Evolutionary conservation across 2,888 invertebrate genomes (phyloP).

Genomic region (Ectemnius continuus): DNA sequence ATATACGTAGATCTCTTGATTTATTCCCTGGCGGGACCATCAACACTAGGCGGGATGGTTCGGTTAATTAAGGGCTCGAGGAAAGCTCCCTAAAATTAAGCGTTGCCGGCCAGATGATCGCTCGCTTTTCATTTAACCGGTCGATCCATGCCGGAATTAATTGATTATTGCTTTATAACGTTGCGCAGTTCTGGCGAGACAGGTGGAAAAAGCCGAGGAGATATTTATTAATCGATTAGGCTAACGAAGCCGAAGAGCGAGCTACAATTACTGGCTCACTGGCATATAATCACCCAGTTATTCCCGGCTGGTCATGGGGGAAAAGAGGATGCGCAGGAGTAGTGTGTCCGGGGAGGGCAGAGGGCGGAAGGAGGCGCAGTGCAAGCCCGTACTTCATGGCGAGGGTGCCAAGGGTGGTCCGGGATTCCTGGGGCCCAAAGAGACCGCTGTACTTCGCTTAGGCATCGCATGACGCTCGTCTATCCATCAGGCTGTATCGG

Average conservation of each 20-base stretch:
- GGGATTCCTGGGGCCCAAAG: conserved; percentile 54
- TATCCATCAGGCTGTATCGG: conserved; percentile 77
- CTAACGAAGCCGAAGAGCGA: conserved; percentile 13
- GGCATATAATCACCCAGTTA: conserved; percentile 15
- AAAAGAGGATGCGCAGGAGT: conserved; percentile 1
- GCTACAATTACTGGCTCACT: conserved; percentile 14
- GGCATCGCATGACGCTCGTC: conserved; percentile 76
- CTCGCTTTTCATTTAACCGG: no score
- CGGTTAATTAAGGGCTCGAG: no score
- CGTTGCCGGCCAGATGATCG: no score
- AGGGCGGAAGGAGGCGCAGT: background rate
- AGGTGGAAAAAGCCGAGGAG: background rate
- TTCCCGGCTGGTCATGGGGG: background rate
- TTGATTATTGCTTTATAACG: background rate
- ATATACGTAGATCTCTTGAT: background rate
- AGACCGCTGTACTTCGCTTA: conserved; percentile 66
- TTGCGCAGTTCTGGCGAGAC: background rate
- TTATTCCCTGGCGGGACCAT: background rate
- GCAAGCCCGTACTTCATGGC: conserved; percentile 20
- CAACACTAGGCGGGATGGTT: no score
- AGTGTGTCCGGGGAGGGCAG: no score
- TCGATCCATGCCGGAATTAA: no score
- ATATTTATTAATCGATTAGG: conserved; percentile 22
- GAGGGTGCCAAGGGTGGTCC: conserved; percentile 16
- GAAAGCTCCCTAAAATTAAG: no score